These are phyloP conservation scores for Sebastes aleutianus DNA, from an alignment of 2,797 vertebrate species.

Conservation along the genomic window DNA sequence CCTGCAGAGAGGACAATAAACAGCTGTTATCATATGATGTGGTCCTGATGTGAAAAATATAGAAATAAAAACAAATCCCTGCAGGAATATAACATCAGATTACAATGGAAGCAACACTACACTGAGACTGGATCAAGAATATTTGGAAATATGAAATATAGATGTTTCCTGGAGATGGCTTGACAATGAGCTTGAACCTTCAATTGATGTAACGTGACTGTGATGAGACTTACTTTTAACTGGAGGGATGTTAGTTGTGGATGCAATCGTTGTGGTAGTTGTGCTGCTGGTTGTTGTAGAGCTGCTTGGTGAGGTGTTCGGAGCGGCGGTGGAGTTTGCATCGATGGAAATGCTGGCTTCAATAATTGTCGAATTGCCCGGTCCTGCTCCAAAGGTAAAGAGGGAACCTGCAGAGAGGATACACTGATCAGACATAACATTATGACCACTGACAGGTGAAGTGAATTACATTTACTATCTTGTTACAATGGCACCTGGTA, in stretches of 20 bases:
- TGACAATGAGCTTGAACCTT: not conserved
- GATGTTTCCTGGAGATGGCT: not conserved
- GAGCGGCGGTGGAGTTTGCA: slow-evolving; percentile 35
- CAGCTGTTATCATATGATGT: not conserved
- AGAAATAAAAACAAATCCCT: not conserved
- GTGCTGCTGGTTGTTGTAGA: slow-evolving; percentile 12
- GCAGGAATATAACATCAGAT: not conserved
- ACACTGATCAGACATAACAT: not conserved
- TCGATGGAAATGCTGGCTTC: slow-evolving; percentile 41
- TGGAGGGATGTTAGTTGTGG: slow-evolving; percentile 27
- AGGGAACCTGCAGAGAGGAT: slow-evolving; percentile 69
- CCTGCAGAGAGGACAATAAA: slow-evolving; percentile 52
- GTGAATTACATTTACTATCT: too few relatives aligned
- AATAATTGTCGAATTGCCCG: slow-evolving; percentile 66
- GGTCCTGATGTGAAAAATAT: not conserved
- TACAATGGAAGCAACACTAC: not conserved
- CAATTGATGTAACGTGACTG: not conserved
- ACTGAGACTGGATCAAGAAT: not conserved
- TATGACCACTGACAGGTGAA: too few relatives aligned
- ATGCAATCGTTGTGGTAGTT: slow-evolving; percentile 15
- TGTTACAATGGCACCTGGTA: too few relatives aligned
- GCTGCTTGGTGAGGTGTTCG: slow-evolving; percentile 16
- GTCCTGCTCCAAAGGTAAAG: slow-evolving; percentile 76
- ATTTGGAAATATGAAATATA: not conserved
- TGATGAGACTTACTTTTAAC: slow-evolving; percentile 72